Evolutionary conservation across 2,113 vertebrate genomes (phyloP).

Genomic region (Pseudorhombus dupliciocellatus): DNA sequence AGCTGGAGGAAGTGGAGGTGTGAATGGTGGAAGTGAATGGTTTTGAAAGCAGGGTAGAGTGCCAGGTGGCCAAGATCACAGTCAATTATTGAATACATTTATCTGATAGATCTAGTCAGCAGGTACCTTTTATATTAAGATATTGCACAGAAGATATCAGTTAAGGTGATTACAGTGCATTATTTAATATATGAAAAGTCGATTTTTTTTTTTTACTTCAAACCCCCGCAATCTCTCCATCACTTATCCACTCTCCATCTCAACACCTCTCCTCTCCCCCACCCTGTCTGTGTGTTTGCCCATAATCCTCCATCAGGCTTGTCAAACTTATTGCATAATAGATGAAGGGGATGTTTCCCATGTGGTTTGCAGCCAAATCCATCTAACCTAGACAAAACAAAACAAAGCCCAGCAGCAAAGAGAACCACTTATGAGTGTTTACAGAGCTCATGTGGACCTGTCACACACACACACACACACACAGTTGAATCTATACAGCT

Average conservation of each 20-base stretch:
- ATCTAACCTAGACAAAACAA: conserved; percentile 26
- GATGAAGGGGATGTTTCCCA: conserved; percentile 42
- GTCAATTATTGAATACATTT: no score
- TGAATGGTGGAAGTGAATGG: not conserved
- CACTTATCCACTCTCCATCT: not conserved
- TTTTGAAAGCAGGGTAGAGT: no score
- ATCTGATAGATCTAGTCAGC: not conserved
- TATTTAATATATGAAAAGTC: not conserved
- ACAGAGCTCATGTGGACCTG: not conserved
- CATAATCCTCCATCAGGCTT: conserved; percentile 18
- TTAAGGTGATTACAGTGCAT: not conserved
- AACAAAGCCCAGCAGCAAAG: not conserved
- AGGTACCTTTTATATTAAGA: not conserved
- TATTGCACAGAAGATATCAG: not conserved
- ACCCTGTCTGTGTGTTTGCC: conserved; percentile 12
- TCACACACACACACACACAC: not conserved
- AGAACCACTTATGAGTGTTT: not conserved
- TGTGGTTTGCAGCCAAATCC: conserved; percentile 13
- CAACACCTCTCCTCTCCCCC: not conserved
- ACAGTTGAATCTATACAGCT: no score
- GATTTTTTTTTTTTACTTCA: no score
- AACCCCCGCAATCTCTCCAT: no score
- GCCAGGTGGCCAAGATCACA: no score
- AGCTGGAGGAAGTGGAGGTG: conserved; percentile 40
- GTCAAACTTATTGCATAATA: conserved; percentile 35